Base-by-base conservation (phyloP, 2,797 vertebrate genomes). In the Gadopsis marmoratus region DNA sequence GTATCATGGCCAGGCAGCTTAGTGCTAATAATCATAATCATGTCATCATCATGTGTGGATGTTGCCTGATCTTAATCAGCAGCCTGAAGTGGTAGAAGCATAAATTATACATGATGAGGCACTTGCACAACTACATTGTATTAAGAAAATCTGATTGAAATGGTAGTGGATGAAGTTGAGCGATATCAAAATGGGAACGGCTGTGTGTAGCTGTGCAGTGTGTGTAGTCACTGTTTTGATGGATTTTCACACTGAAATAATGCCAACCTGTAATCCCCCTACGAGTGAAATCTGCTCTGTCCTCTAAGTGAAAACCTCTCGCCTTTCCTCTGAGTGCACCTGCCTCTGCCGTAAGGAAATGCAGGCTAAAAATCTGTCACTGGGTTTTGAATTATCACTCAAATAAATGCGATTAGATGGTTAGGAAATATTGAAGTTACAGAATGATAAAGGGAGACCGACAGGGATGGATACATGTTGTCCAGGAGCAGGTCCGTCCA, bases 241-340 rank as follows among this genome's bases (percentile, higher is more conserved):
- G 23, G 29, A 47, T 83, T 81, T 83, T 60, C 16, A 54, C 0
- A 10, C 11, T 79, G 54, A 79, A 73, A 75, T 69, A 54, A 61
- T 77, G 68, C 63, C 68, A 74, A 83, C 45, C 51, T 81, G 53
- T 66, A 71, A 86, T 81, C 70, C 66, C n/a, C 64, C 37, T 26
- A 26, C 31, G 29, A 75, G 73, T 43, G 33, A 74, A 79, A 64
- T 69, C 35, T 56, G 61, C 35, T 53, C 63, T 35, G 21, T 68
- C 47, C 33, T n/a, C 31, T 53, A 19, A 69, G 17, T 7, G 39
- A 63, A 74, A 74, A 66, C 4, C 69, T 51, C 35, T 55, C 3
- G 7, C 61, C 21, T 71, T 62, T 50, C 50, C 55, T 69, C 56
- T 48, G 47, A 68, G 50, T 72, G 35, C 4, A 9, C 35, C 62